Evolutionary conservation across 2,797 vertebrate species (phyloP), one percentile per base, ranked within the genome.

Genomic region (Lacerta bilineata): DNA sequence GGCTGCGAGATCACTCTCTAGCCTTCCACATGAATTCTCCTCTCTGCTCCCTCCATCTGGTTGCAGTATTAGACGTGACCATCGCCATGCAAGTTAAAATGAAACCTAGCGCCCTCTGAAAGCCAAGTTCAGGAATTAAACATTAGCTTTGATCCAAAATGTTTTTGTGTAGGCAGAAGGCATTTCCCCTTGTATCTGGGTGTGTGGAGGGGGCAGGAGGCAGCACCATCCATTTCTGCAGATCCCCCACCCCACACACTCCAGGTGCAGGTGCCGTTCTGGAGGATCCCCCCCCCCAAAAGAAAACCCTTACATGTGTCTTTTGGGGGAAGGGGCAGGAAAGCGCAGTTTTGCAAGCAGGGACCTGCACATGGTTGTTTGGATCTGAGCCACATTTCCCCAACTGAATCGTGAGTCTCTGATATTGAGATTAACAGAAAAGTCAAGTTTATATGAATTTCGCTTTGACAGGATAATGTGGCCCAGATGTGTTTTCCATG

Each of bases 371-470:
- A 41, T 23, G 50, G 9, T 29, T 61, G 8, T 81, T 74, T 80
- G 50, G 39, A 81, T 64, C 10, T 39, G 36, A 64, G 46, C 50
- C n/a, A 15, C 61, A 61, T 39, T 41, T 72, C 36, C 20, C 23
- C 15, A 55, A 50, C 27, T 76, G 59, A 82, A 71, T 46, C 9
- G 50, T 29, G n/a, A 61, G 64, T 15, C 36, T 71, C 77, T 69
- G 33, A 59, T 74, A 74, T 55, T 23, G 29, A 72, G 39, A 79
- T 79, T 71, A 43, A 61, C 33, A 79, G 68, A 71, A 88, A 71
- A 78, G 17, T 29, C 66, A 61, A 59, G 66, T 84, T 64, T 36
- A 68, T 76, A 64, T 29, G n/a, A n/a, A 39, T 88, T 88, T 83
- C 39, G 78, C 64, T 71, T 78, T 78, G 59, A 59, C 64, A 84